A percentile compares a stretch with the other conserved stretches of the same genome.
phyloP scores from a whole-genome alignment of 2,113 vertebrate species.

The Genyomyrus donnyi region DNA sequence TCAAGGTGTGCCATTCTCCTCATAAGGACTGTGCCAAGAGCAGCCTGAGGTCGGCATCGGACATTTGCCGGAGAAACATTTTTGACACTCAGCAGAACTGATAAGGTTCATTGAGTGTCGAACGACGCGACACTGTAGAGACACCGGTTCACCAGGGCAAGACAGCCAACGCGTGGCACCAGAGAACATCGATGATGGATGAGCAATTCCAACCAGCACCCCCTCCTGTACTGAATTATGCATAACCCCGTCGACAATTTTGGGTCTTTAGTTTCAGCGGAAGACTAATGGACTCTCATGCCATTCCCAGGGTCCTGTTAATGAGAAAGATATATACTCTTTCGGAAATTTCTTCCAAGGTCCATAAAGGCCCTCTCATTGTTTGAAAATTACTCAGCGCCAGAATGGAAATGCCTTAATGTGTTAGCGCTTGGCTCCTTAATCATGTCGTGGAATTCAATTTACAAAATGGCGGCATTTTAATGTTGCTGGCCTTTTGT shows the following conservation, averaged over 20 bases:
- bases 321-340: slow-evolving; percentile 10
- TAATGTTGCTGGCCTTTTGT: neutral
- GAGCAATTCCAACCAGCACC: slow-evolving; percentile 44
- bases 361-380: neutral
- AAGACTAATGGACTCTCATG: slow-evolving; percentile 54
- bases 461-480: neutral
- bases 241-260: slow-evolving; percentile 61
- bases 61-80: neutral
- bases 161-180: slow-evolving; percentile 30
- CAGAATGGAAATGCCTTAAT: slow-evolving; percentile 4
- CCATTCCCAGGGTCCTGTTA: slow-evolving; percentile 23
- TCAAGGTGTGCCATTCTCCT: neutral
- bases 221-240: slow-evolving; percentile 54
- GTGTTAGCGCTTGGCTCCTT: neutral
- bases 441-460: neutral
- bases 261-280: slow-evolving; percentile 50
- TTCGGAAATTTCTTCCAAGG: slow-evolving; percentile 12
- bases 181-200: slow-evolving; percentile 51
- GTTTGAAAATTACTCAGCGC: neutral
- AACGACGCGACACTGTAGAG: neutral
- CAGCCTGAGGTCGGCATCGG: neutral
- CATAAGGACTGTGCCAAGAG: neutral
- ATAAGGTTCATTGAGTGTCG: slow-evolving; percentile 5
- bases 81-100: neutral
- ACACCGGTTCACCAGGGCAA: slow-evolving; percentile 6